Evolutionary conservation across 2,888 invertebrate species (phyloP).

Genomic region (Parelbella ahira): DNA sequence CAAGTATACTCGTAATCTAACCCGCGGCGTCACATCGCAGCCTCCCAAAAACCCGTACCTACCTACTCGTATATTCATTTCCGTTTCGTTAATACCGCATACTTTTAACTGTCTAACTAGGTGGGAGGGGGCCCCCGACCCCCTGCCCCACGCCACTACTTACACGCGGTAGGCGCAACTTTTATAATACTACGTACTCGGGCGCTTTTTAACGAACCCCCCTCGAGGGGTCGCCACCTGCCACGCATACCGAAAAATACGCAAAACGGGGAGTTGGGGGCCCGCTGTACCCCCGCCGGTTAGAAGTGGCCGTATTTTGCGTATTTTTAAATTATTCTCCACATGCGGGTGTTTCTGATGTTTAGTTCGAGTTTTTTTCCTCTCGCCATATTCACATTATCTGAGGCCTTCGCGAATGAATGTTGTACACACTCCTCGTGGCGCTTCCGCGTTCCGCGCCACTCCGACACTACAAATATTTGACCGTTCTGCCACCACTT

Average conservation of each 20-base stretch:
- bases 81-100: conserved; percentile 81
- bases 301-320: conserved; percentile 79
- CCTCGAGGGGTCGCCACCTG: conserved; percentile 67
- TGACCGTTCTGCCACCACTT: too few species aligned
- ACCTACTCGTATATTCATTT: conserved; percentile 79
- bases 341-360: conserved; percentile 64
- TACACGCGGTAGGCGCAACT: conserved; percentile 80
- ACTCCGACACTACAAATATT: conserved; percentile 5
- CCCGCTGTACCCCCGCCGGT: conserved; percentile 55
- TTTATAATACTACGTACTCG: conserved; percentile 80
- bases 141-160: conserved; percentile 60
- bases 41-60: conserved; percentile 63
- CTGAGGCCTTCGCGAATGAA: conserved; percentile 9
- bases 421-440: conserved; percentile 12
- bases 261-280: conserved; percentile 58
- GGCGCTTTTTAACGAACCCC: conserved; percentile 79
- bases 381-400: conserved; percentile 25
- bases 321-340: conserved; percentile 79
- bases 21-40: conserved; percentile 61
- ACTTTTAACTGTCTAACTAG: conserved; percentile 81
- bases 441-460: conserved; percentile 10
- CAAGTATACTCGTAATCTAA: conserved; percentile 79
- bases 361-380: conserved; percentile 59
- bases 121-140: conserved; percentile 43
- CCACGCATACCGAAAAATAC: conserved; percentile 80